Evolutionary conservation across 1,140 invertebrate species (phyloP), one percentile per base, ranked within the genome.

Genomic region (Papilio xuthus): DNA sequence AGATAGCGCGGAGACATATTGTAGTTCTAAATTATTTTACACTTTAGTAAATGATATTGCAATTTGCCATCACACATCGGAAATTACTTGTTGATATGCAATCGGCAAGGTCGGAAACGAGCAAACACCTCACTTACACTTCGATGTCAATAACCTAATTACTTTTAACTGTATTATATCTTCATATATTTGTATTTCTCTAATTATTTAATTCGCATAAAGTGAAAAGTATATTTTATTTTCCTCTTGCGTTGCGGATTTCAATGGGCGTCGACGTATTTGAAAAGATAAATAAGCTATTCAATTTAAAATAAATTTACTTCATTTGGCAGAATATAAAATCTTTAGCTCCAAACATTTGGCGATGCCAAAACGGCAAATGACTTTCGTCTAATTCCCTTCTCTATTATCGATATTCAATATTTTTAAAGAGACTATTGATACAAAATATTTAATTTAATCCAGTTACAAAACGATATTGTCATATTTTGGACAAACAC

Each of bases 1-100:
- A 32, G 32, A 32, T 32, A 32, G 32, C 32, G 6, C 32, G 32
- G 6, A 32, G 44, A 47, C 12, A 20, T 53, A 23, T 26, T 20
- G 53, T 20, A 9, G 20, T 23, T 60, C 20, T 23, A 63, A 63
- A 79, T 77, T 78, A 69, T 79, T 77, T 81, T 80, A 80, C 82
- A 84, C 63, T 82, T 81, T 77, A 50, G 79, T 84, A 85, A 85
- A 85, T 82, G 82, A 80, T 87, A 86, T 86, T 82, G 79, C 79
- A 83, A 85, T 88, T 88, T 88, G 84, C 85, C 80, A 88, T 88
- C 85, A 87, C 83, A 88, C 85, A 83, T 87, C 87, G 88, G 88
- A 91, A 88, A 89, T 90, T 84, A 86, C 82, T 80, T 81, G 83
- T 72, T 42, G 70, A 42, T 85, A 81, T 83, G 84, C 83, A 85